phyloP scores from a whole-genome alignment of 2,113 vertebrate genomes.

The Gasterosteus aculeatus region DNA sequence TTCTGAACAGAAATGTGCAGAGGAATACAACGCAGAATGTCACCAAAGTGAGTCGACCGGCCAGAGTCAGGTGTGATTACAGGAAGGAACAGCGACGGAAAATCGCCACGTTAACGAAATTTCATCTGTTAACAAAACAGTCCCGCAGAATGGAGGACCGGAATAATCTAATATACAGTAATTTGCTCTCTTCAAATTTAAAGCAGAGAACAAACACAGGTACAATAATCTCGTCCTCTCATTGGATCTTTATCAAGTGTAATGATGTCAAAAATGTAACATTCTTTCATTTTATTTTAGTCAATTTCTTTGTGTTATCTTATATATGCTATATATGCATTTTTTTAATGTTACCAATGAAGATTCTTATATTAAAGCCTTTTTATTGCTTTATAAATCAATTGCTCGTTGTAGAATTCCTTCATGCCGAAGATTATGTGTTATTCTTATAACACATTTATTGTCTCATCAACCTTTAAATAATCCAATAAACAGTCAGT shows the following conservation, averaged over 20 bases:
- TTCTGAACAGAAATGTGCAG: conserved; percentile 1
- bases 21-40: conserved; percentile 4
- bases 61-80: conserved; percentile 19
- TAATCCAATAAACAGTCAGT: background rate
- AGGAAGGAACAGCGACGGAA: conserved; percentile 23
- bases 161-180: conserved; percentile 27
- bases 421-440: background rate
- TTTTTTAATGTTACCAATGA: background rate
- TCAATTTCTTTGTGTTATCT: background rate
- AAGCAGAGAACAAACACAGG: background rate
- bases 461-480: background rate
- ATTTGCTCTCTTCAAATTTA: background rate
- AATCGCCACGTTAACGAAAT: conserved; percentile 42
- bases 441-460: background rate
- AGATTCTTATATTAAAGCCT: background rate
- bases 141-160: conserved; percentile 22
- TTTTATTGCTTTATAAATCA: background rate
- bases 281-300: background rate
- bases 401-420: background rate
- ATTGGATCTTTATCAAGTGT: background rate
- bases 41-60: conserved; percentile 18
- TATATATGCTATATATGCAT: background rate
- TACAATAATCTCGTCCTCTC: background rate
- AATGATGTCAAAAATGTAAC: background rate
- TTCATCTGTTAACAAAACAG: conserved; percentile 54